Conservation (phyloP, 2,113 vertebrate genomes). For the Eclectus roratus region DNA sequence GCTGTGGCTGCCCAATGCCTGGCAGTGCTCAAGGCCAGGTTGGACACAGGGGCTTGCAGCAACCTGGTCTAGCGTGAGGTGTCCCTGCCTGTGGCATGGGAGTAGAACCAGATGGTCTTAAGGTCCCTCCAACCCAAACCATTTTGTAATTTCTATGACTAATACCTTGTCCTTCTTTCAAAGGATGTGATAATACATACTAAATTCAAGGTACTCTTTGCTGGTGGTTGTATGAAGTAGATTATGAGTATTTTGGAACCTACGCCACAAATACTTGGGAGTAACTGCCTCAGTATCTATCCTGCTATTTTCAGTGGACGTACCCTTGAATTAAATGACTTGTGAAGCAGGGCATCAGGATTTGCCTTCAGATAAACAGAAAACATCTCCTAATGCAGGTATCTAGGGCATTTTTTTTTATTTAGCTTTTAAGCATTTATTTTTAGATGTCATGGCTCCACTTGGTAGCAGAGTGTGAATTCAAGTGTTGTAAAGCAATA, state of each 20-base stretch:
- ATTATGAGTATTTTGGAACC: background rate
- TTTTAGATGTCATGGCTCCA: conserved; percentile 41
- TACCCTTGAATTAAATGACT: background rate
- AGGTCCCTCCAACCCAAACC: background rate
- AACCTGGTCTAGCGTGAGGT: background rate
- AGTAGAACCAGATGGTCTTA: background rate
- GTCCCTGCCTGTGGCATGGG: background rate
- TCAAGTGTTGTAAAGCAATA: conserved; percentile 58
- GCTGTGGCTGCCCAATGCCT: background rate
- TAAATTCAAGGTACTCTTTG: background rate
- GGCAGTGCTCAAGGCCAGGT: background rate
- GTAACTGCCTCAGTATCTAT: background rate
- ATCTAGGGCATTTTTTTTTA: conserved; percentile 13
- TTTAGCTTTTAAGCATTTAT: conserved; percentile 55
- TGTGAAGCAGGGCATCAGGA: background rate
- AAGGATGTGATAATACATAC: background rate
- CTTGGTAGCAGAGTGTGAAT: conserved; percentile 45
- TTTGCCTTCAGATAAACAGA: conserved; percentile 12
- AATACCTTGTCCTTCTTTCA: background rate
- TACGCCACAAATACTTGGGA: background rate
- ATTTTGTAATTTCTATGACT: background rate
- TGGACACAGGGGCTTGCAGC: background rate
- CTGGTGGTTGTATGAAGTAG: background rate
- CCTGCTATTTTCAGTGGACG: background rate
- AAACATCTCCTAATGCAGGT: conserved; percentile 24